Base-by-base conservation (phyloP, 2,888 invertebrate species). In the Xylota sylvarum region DNA sequence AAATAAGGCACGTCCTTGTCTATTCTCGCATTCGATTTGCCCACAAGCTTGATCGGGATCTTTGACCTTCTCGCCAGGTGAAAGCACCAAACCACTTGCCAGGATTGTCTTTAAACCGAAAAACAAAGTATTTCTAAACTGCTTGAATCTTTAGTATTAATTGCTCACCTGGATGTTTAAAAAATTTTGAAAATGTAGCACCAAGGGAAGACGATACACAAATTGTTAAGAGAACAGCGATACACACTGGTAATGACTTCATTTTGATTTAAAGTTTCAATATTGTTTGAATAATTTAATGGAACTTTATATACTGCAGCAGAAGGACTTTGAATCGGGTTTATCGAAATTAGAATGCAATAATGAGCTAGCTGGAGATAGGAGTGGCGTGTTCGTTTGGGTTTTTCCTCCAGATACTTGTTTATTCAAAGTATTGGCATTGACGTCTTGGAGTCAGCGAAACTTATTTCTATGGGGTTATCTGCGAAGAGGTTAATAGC, bases 41-140 rank as follows among this genome's bases (percentile, higher is more conserved):
- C 82, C 89, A 65, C 90, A 90, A 0, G 67, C 60, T 17, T 43
- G 50, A 0, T 60, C 32, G 0, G 89, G 88, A 72, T 87, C 50
- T n/a, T 70, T 85, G 30, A 70, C 87, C 0, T 0, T 10, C 0
- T 89, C 72, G 0, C 89, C 89, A 1, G 80, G 40, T 10, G 52
- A 79, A 12, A 89, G 14, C 7, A 89, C 87, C 9, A 89, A 30
- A 30, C 78, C 90, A 90, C 60, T 90, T 90, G 35, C 89, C 89
- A 0, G 90, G 90, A 80, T 90, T 52, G 0, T 76, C 85, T 19
- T 37, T 2, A 17, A 56, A n/a, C 4, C 1, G 12, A 1, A 67
- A 35, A 30, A 40, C 7, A 40, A n/a, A n/a, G n/a, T n/a, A n/a
- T n/a, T n/a, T n/a, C n/a, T n/a, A n/a, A n/a, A n/a, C n/a, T n/a